phyloP scores from a whole-genome alignment of 2,797 vertebrate genomes.

The Danio albolineatus region DNA sequence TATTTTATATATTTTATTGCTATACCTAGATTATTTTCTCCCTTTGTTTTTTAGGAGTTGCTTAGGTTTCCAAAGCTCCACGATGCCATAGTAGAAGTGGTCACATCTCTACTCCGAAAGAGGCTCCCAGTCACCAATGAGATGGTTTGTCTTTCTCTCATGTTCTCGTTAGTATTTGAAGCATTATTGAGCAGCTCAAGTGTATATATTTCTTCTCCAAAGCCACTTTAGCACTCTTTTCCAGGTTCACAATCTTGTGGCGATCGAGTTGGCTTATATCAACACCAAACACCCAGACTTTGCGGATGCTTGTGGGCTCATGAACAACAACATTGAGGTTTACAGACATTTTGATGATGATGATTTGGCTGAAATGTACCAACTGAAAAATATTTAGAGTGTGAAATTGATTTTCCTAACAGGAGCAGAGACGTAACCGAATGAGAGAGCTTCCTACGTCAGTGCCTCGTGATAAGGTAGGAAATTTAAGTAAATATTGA shows the following conservation, averaged over 20 bases:
- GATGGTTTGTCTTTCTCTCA: constrained; percentile 82
- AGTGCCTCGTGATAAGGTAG: constrained; percentile 92
- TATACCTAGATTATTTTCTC: background rate
- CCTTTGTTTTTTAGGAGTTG: constrained; percentile 82
- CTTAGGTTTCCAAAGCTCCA: constrained; percentile 97
- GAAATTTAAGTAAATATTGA: background rate
- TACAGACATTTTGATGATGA: background rate
- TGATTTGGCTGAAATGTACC: background rate
- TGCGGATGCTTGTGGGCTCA: constrained; percentile 95
- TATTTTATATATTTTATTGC: too few species aligned
- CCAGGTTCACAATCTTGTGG: constrained; percentile 98
- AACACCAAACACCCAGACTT: constrained; percentile 99
- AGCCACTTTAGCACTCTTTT: background rate
- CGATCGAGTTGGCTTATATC: constrained; percentile 98
- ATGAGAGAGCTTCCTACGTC: constrained; percentile 88
- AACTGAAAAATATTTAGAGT: background rate
- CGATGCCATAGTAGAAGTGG: constrained; percentile 97
- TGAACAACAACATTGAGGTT: constrained; percentile 99
- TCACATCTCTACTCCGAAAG: constrained; percentile 94
- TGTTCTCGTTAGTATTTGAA: background rate
- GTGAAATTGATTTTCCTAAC: constrained; percentile 29
- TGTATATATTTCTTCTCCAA: background rate
- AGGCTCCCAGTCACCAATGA: constrained; percentile 97
- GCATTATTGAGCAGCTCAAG: background rate
- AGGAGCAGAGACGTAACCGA: constrained; percentile 96